phyloP scores from a whole-genome alignment of 1,140 invertebrate genomes.

The Eufriesea mexicana region DNA sequence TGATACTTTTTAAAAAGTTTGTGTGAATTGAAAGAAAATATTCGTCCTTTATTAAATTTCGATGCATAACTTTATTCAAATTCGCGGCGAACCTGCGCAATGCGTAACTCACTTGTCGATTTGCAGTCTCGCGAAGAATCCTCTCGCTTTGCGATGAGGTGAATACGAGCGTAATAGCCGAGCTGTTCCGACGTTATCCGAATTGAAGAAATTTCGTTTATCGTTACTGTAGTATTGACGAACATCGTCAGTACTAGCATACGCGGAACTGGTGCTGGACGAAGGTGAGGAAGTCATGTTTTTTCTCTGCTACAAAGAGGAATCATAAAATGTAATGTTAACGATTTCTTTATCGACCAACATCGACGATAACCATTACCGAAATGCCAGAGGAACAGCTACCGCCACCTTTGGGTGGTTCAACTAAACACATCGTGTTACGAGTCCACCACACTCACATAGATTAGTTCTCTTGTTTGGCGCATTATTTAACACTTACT shows the following conservation, averaged over 20 bases:
- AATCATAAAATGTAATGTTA: neutral
- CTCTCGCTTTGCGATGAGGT: slow-evolving; percentile 32
- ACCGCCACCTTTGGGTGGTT: slow-evolving; percentile 15
- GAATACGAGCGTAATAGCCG: slow-evolving; percentile 51
- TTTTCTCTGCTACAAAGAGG: slow-evolving; percentile 50
- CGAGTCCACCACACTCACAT: neutral
- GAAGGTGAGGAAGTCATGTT: slow-evolving; percentile 55
- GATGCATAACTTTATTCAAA: neutral
- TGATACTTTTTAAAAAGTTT: neutral
- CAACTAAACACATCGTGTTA: neutral
- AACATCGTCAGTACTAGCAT: slow-evolving; percentile 40
- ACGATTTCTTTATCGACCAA: neutral
- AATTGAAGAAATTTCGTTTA: slow-evolving; percentile 33
- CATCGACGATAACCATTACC: neutral
- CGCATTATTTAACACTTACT: slow-evolving; percentile 23
- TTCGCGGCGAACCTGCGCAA: neutral
- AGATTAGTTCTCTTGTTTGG: neutral
- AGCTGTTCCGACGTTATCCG: slow-evolving; percentile 50
- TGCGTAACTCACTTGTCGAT: slow-evolving; percentile 63
- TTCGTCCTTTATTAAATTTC: too few species aligned
- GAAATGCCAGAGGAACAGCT: neutral
- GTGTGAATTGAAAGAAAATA: neutral
- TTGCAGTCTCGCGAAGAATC: slow-evolving; percentile 33
- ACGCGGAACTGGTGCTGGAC: slow-evolving; percentile 59
- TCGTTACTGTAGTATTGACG: slow-evolving; percentile 38